Evolutionary conservation across 2,113 vertebrate genomes (phyloP), one percentile per base, ranked within the genome.

Genomic region (Ciconia stormi): DNA sequence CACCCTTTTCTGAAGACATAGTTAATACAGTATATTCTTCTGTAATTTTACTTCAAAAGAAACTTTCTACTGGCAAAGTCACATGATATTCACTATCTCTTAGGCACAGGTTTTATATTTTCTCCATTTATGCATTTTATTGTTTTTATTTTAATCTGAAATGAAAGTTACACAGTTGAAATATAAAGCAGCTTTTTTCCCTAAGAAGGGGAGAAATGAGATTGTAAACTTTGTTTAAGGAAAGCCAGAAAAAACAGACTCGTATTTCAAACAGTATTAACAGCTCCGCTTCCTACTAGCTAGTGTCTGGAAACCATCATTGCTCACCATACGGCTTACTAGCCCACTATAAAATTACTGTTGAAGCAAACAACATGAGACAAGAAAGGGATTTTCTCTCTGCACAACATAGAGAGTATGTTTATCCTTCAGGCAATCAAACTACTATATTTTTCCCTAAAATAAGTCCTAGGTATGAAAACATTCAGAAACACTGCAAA

Each of bases 71-170:
- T 67, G 65, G 32, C 55, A 78, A 53, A 72, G 10, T 74, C 29
- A 66, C 2, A 1, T 19, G 25, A n/a, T 83, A 82, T 38, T 90
- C 67, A 34, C 63, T 90, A 27, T 94, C 50, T 97, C 26, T 81
- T 58, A 74, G 38, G 50, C 49, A 47, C 79, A 78, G 59, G 23
- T 74, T 93, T 95, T 85, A 19, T 58, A 49, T 72, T 81, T 92
- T 89, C 46, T 83, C 55, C 12, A 27, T 90, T 82, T 76, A 42
- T 4, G 4, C 22, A 16, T 53, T 93, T 87, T 74, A 27, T 84
- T 89, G 32, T 9, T 87, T 91, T 93, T 67, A 40, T 85, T 97
- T 94, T 71, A 77, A 59, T 94, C 71, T 74, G 46, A 88, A 79
- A 85, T 77, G 16, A 52, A 72, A 81, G n/a, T 63, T 59, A 23